These are phyloP conservation scores for Trissoscelio sp. DNA, from an alignment of 2,888 invertebrate species.

Conservation along the genomic window DNA sequence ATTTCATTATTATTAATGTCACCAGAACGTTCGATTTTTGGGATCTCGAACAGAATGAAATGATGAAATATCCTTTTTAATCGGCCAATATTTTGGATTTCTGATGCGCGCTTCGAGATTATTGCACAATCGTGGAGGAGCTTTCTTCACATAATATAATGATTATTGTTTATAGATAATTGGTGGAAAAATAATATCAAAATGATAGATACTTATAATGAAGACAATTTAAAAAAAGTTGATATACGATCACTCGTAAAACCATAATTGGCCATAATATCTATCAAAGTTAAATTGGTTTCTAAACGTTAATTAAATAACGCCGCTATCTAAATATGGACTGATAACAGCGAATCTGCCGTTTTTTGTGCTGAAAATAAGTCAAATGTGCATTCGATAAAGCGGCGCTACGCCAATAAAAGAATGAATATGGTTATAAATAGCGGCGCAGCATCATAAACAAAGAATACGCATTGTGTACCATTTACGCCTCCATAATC, in stretches of 20 bases:
- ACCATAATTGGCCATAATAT: slow-evolving; percentile 46
- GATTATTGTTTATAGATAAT: slow-evolving; percentile 30
- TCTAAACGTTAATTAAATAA: slow-evolving; percentile 60
- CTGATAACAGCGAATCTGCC: slow-evolving; percentile 47
- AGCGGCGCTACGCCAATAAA: slow-evolving; percentile 41
- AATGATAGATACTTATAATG: slow-evolving; percentile 22
- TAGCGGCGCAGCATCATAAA: slow-evolving; percentile 43
- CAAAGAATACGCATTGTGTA: slow-evolving; percentile 55
- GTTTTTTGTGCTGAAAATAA: slow-evolving; percentile 56
- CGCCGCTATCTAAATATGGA: slow-evolving; percentile 57
- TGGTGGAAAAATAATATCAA: slow-evolving; percentile 3
- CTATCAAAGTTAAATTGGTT: slow-evolving; percentile 29
- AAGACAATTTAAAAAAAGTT: slow-evolving; percentile 1
- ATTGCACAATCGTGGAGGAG: slow-evolving; percentile 17
- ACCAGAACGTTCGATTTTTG: slow-evolving; percentile 32
- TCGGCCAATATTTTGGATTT: slow-evolving; percentile 4
- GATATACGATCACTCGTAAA: slow-evolving; percentile 12
- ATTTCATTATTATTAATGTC: slow-evolving; percentile 56
- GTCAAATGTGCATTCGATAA: slow-evolving; percentile 53
- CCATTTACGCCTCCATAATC: slow-evolving; percentile 28
- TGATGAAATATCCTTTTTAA: slow-evolving; percentile 2
- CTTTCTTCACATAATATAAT: not conserved
- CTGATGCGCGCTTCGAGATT: not conserved
- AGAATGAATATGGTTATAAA: slow-evolving; percentile 46
- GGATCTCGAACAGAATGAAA: slow-evolving; percentile 25